phyloP scores from a whole-genome alignment of 2,888 invertebrate species.

The Muscina levida region DNA sequence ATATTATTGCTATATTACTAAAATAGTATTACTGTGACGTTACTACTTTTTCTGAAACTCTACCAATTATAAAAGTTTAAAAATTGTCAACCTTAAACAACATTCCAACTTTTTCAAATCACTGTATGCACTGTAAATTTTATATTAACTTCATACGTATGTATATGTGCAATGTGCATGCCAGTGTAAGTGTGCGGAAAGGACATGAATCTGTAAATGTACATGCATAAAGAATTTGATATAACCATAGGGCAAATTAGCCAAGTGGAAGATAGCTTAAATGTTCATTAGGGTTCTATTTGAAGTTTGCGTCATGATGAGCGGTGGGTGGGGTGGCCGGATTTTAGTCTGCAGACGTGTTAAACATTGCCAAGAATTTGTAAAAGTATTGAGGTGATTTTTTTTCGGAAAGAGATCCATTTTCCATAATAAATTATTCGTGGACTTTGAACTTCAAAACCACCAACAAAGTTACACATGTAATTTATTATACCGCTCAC shows the following conservation, averaged over 20 bases:
- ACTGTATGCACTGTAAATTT: too few relatives aligned
- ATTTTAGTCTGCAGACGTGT: background rate
- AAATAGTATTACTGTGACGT: too few relatives aligned
- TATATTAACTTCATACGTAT: too few relatives aligned
- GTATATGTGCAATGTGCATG: background rate
- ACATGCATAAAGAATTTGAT: conserved; percentile 50
- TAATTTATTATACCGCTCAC: background rate
- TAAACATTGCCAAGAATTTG: conserved; percentile 22
- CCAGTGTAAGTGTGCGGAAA: background rate
- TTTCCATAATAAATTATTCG: too few relatives aligned
- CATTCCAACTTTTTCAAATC: too few relatives aligned
- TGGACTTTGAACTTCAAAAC: conserved; percentile 23
- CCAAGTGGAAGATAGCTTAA: conserved; percentile 69
- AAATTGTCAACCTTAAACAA: too few relatives aligned
- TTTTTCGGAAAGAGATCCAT: background rate
- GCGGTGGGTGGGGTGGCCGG: too few relatives aligned
- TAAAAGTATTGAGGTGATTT: conserved; percentile 2
- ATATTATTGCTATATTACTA: too few relatives aligned
- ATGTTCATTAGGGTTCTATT: conserved; percentile 68
- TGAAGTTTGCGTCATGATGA: background rate
- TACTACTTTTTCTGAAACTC: too few relatives aligned
- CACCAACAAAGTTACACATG: background rate
- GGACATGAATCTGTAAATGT: conserved; percentile 57
- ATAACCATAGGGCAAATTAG: conserved; percentile 66
- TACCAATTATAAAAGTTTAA: too few relatives aligned